Evolutionary conservation across 2,888 invertebrate genomes (phyloP).

Genomic region (Dynastes hyllus): DNA sequence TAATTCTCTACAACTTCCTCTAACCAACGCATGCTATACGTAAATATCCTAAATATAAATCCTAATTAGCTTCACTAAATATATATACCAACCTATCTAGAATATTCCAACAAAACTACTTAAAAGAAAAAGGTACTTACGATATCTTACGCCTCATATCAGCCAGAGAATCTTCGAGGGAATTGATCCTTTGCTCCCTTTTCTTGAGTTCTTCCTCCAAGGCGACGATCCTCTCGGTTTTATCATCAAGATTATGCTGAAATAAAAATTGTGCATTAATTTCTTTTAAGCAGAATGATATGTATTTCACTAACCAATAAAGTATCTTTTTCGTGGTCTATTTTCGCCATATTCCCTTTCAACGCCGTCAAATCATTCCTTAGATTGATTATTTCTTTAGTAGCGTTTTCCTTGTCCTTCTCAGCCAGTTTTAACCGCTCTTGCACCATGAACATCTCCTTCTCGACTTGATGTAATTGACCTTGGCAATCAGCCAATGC

Average conservation of each 20-base stretch:
- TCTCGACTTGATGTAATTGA: slow-evolving; percentile 78
- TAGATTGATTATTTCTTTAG: slow-evolving; percentile 76
- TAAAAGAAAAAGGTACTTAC: slow-evolving; percentile 64
- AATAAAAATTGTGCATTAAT: slow-evolving; percentile 56
- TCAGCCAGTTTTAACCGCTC: slow-evolving; percentile 76
- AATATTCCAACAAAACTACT: no score
- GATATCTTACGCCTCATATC: slow-evolving; percentile 76
- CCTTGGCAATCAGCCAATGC: slow-evolving; percentile 80
- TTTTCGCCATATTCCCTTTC: slow-evolving; percentile 76
- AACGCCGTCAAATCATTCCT: slow-evolving; percentile 79
- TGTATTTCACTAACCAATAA: slow-evolving; percentile 72
- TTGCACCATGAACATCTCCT: slow-evolving; percentile 77
- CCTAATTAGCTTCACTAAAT: not conserved
- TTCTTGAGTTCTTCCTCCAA: slow-evolving; percentile 79
- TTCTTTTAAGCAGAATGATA: not conserved
- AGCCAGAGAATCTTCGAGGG: slow-evolving; percentile 74
- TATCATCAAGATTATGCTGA: slow-evolving; percentile 80
- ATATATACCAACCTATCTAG: not conserved
- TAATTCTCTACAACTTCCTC: slow-evolving; percentile 37
- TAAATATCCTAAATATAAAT: slow-evolving; percentile 37
- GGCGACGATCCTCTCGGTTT: slow-evolving; percentile 79
- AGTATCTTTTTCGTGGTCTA: slow-evolving; percentile 84
- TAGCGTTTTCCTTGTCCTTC: slow-evolving; percentile 67
- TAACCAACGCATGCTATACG: slow-evolving; percentile 40
- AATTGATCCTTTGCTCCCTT: slow-evolving; percentile 74